A percentile compares a stretch with the other conserved stretches of the same genome.
Evolutionary conservation across 2,888 invertebrate species (phyloP).

Genomic region (Drosophila falleni): DNA sequence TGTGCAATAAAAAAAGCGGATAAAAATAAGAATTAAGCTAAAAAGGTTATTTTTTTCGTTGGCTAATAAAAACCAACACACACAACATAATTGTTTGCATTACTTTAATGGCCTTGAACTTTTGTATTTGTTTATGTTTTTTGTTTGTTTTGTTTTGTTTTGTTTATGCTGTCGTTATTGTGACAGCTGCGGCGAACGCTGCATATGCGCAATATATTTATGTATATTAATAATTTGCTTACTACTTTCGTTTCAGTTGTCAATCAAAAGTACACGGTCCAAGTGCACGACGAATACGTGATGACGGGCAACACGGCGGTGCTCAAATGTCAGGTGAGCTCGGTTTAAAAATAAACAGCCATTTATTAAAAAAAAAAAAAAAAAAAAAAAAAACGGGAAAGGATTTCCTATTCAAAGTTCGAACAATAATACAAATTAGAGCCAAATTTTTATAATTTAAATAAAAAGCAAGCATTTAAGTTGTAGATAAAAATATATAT

Average conservation of each 20-base stretch:
- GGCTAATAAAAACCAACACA: constrained; percentile 57
- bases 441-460: too few species aligned
- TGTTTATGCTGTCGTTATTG: neutral
- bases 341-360: too few species aligned
- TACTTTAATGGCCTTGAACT: constrained; percentile 26
- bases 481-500: too few species aligned
- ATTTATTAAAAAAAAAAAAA: too few species aligned
- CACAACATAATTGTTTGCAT: constrained; percentile 55
- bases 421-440: too few species aligned
- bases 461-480: too few species aligned
- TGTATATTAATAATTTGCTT: constrained; percentile 14
- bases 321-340: constrained; percentile 91
- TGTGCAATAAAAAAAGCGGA: constrained; percentile 28
- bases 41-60: constrained; percentile 7
- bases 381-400: too few species aligned
- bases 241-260: constrained; percentile 88
- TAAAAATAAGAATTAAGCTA: constrained; percentile 42
- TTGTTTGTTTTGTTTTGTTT: neutral
- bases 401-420: too few species aligned
- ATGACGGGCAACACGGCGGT: constrained; percentile 96
- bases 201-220: constrained; percentile 48
- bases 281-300: constrained; percentile 96
- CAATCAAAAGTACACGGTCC: constrained; percentile 94
- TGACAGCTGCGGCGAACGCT: constrained; percentile 14
- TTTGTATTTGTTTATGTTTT: constrained; percentile 15